These are phyloP conservation scores for Mobula birostris DNA, from an alignment of 2,113 vertebrate genomes.

Conservation along the genomic window DNA sequence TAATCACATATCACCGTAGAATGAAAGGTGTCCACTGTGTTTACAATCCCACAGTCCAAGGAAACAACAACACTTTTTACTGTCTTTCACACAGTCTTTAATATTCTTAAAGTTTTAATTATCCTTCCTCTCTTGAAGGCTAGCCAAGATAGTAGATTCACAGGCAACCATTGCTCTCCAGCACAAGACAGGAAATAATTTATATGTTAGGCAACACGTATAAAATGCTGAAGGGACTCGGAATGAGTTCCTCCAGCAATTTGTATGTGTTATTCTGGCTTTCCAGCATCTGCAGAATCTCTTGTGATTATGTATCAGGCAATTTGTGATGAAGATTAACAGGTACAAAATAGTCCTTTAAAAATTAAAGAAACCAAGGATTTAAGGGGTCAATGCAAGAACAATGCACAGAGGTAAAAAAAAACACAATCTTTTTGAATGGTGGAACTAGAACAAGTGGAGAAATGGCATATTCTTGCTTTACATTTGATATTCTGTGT, in stretches of 20 bases:
- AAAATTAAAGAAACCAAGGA: too few relatives aligned
- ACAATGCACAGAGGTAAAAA: too few relatives aligned
- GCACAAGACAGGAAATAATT: not conserved
- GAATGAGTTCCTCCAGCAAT: too few relatives aligned
- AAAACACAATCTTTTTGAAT: too few relatives aligned
- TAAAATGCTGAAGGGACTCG: too few relatives aligned
- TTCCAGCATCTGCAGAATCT: too few relatives aligned
- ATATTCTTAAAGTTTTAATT: not conserved
- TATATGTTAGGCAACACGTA: not conserved
- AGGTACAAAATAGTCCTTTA: not conserved
- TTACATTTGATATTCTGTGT: not conserved
- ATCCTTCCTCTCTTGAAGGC: not conserved
- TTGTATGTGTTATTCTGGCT: too few relatives aligned
- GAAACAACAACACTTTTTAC: not conserved
- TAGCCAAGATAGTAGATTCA: not conserved
- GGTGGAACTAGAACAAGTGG: too few relatives aligned
- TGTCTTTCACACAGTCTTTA: not conserved
- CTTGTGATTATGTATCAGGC: not conserved
- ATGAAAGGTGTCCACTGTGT: not conserved
- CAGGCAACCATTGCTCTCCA: not conserved
- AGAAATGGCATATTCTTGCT: too few relatives aligned
- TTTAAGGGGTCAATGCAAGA: too few relatives aligned
- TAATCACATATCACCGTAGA: not conserved
- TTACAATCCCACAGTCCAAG: not conserved
- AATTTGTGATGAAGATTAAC: not conserved